Evolutionary conservation across 2,888 invertebrate genomes (phyloP).

Genomic region (Cyclophora albipunctata): DNA sequence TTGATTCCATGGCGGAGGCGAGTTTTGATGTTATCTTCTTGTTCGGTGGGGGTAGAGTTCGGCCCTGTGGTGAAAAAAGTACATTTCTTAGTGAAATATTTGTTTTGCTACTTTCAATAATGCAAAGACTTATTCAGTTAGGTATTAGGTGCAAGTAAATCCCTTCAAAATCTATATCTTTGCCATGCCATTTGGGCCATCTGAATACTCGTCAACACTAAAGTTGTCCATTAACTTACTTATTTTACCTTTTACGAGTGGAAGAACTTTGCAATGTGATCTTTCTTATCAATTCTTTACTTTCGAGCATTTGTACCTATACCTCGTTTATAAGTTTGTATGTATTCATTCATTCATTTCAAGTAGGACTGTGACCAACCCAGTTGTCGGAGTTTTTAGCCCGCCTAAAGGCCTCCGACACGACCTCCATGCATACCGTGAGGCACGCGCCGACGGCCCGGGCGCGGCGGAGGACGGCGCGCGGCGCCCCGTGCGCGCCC

Average conservation of each 20-base stretch:
- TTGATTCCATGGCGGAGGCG: slow-evolving; percentile 38
- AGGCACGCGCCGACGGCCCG: slow-evolving; percentile 3
- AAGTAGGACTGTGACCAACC: too few relatives aligned
- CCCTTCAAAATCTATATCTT: too few relatives aligned
- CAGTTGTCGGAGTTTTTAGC: too few relatives aligned
- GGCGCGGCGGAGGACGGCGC: slow-evolving; percentile 70
- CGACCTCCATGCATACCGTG: too few relatives aligned
- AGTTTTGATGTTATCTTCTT: slow-evolving; percentile 48
- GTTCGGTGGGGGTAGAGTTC: slow-evolving; percentile 42
- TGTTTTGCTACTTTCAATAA: too few relatives aligned
- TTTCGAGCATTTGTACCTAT: neutral
- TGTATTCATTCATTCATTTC: slow-evolving; percentile 30
- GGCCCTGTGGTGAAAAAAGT: slow-evolving; percentile 33
- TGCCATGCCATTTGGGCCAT: too few relatives aligned
- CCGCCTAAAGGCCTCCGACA: too few relatives aligned
- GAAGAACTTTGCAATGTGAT: neutral
- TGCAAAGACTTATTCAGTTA: too few relatives aligned
- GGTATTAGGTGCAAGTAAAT: too few relatives aligned
- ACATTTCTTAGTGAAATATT: neutral
- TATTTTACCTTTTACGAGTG: too few relatives aligned
- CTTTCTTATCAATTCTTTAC: neutral
- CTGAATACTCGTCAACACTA: too few relatives aligned
- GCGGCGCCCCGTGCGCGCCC: slow-evolving; percentile 71
- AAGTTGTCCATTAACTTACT: too few relatives aligned
- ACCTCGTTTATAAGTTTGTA: slow-evolving; percentile 40